These are phyloP conservation scores for Holothuria glaberrima DNA, from an alignment of 35 echinoderm and acorn worm genomes.

Conservation along the genomic window DNA sequence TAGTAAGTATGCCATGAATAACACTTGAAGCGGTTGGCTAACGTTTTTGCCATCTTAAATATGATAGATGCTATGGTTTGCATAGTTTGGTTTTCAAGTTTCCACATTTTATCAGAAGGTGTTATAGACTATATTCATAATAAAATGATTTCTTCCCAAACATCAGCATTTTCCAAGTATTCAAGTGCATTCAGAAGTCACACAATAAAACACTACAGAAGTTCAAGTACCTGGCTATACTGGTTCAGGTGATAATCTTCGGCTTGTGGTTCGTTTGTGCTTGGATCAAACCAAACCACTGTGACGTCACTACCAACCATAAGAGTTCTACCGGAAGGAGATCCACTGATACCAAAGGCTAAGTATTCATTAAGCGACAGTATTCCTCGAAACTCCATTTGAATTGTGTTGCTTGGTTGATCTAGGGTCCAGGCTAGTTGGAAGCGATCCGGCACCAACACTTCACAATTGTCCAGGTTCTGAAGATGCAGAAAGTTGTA, in stretches of 20 bases:
- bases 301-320: slow-evolving; percentile 84
- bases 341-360: slow-evolving; percentile 91
- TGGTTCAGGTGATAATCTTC: slow-evolving; percentile 67
- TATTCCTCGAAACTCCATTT: slow-evolving; percentile 61
- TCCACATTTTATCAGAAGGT: too few relatives aligned
- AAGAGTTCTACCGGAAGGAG: neutral
- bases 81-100: too few relatives aligned
- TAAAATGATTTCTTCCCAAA: too few relatives aligned
- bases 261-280: neutral
- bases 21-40: too few relatives aligned
- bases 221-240: slow-evolving; percentile 53
- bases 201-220: too few relatives aligned
- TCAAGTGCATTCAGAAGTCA: too few relatives aligned
- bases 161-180: too few relatives aligned
- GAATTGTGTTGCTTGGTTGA: slow-evolving; percentile 51
- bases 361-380: slow-evolving; percentile 59
- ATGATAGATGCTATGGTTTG: too few relatives aligned
- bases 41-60: too few relatives aligned
- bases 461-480: slow-evolving; percentile 72
- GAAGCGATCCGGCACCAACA: slow-evolving; percentile 62
- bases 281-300: slow-evolving; percentile 71
- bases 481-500: neutral
- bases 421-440: slow-evolving; percentile 83
- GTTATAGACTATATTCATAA: too few relatives aligned
- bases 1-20: too few relatives aligned